Percentiles rank a stretch among this genome's conserved stretches.
These are phyloP conservation scores for Cinara cedri DNA, from an alignment of 2,888 invertebrate genomes.

Conservation along the genomic window DNA sequence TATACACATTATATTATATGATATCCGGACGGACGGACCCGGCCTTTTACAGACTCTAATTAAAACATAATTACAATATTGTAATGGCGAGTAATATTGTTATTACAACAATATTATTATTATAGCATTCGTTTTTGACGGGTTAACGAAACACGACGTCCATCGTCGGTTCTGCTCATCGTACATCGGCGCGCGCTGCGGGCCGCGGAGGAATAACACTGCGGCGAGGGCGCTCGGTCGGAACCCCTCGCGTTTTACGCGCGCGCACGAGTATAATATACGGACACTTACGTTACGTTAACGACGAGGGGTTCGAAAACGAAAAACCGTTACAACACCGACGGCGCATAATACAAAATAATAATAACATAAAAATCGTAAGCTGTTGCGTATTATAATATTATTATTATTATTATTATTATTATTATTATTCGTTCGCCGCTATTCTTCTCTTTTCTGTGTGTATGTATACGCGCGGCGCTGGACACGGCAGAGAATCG, in stretches of 20 bases:
- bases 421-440: too few species aligned
- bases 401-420: too few species aligned
- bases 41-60: too few species aligned
- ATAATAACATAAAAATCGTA: constrained; percentile 30
- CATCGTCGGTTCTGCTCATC: constrained; percentile 23
- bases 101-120: not conserved
- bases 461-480: not conserved
- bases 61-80: too few species aligned
- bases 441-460: not conserved
- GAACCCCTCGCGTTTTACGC: constrained; percentile 43
- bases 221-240: constrained; percentile 47
- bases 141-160: constrained; percentile 46
- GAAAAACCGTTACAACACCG: constrained; percentile 56
- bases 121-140: constrained; percentile 27
- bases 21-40: too few species aligned
- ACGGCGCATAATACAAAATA: too few species aligned
- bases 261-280: too few species aligned
- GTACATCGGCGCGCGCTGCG: too few species aligned
- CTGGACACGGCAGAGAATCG: constrained; percentile 29
- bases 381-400: constrained; percentile 42
- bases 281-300: constrained; percentile 15
- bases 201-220: too few species aligned
- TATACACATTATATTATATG: too few species aligned
- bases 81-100: too few species aligned
- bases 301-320: constrained; percentile 48